These are phyloP conservation scores for Phengaris arion DNA, from an alignment of 2,888 invertebrate species.

Conservation along the genomic window DNA sequence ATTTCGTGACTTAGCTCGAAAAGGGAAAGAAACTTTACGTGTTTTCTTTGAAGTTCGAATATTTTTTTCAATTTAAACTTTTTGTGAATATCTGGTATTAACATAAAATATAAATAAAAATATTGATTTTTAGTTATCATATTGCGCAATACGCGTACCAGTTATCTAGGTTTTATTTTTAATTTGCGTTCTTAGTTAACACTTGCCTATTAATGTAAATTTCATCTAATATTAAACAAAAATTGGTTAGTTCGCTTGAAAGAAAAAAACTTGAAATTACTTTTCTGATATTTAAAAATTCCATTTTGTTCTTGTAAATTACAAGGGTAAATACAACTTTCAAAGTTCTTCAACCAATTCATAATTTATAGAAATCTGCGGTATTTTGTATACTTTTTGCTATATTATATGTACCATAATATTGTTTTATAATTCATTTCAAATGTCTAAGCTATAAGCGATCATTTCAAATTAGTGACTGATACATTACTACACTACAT, in stretches of 20 bases:
- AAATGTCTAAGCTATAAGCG: too few species aligned
- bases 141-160: too few species aligned
- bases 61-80: not conserved
- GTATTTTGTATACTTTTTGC: not conserved
- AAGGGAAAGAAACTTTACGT: constrained; percentile 1
- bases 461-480: too few species aligned
- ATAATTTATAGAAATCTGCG: not conserved
- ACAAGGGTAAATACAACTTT: not conserved
- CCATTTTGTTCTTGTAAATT: not conserved
- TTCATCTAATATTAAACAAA: not conserved
- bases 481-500: not conserved
- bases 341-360: not conserved
- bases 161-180: too few species aligned
- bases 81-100: not conserved
- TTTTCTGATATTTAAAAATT: not conserved
- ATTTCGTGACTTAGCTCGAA: constrained; percentile 14
- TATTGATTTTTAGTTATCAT: not conserved
- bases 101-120: too few species aligned
- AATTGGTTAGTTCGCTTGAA: not conserved
- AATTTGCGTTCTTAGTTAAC: too few species aligned
- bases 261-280: not conserved
- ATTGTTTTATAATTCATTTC: too few species aligned
- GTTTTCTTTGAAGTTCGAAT: constrained; percentile 3
- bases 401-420: too few species aligned
- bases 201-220: too few species aligned